Evolutionary conservation across 2,888 invertebrate genomes (phyloP), one percentile per base, ranked within the genome.

Genomic region (Trisateles emortualis): DNA sequence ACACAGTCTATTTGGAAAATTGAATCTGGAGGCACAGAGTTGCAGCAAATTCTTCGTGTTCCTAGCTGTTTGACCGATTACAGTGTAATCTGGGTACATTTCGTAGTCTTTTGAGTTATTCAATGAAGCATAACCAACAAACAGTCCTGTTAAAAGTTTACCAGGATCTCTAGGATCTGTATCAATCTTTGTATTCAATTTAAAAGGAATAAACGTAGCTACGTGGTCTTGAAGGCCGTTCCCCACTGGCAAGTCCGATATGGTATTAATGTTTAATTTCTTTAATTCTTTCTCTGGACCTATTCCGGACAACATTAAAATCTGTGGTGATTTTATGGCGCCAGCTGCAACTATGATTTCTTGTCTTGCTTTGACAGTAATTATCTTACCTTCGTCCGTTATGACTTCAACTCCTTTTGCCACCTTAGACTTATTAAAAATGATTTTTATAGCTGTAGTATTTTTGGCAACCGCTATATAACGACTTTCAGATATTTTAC

Each of bases 281-380:
- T 60, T 16, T n/a, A 71, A 48, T 6, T 64, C 2, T 90, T 92
- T 48, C 39, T 49, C 59, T 19, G 74, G 72, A 1, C 75, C 72
- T 36, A 74, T 48, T n/a, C 75, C 72, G 16, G 76, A 75, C 32
- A 83, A 29, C 48, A 78, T 80, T 1, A 76, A 57, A 8, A 78
- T 66, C 0, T 59, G 50, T 2, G 79, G 74, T 3, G 74, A 73
- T 76, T 87, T 68, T 65, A 82, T 58, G 80, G 87, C 14, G 84
- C 79, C 72, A 85, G 89, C 32, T 84, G 92, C 72, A 75, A 60
- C 93, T 90, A 78, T 73, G 0, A 77, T 59, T 53, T 79, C 79
- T 45, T 67, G 41, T 22, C 40, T 68, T 1, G 72, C 72, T n/a
- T 55, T 52, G 0, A 72, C 13, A 11, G 44, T 26, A 2, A 72